Base-by-base conservation (phyloP, 1,140 invertebrate genomes). In the Venturia canescens region DNA sequence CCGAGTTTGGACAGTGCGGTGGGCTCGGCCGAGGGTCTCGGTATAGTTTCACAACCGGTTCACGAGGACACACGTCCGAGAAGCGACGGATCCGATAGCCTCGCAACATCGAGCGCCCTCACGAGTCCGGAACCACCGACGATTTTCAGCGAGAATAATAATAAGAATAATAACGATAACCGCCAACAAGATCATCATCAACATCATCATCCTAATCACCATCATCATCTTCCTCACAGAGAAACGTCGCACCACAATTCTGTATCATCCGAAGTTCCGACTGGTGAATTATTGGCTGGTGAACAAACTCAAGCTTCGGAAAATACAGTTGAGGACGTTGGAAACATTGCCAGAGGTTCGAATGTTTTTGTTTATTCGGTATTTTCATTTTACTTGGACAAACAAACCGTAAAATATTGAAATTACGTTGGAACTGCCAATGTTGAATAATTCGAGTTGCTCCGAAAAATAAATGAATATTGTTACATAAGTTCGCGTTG, bases 1-100 rank as follows among this genome's bases (percentile, higher is more conserved):
- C 93, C 93, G 3, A 94, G 93, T 60, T 91, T 94, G 3, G 94
- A 94, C 84, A 94, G 93, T 9, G 94, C 93, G 0, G 93, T 94
- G 3, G 93, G 93, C 0, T 94, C 93, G 0, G 93, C 93, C 75
- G 94, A 94, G 83, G 93, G 93, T 18, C 84, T 93, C 23, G 88
- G 86, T 86, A 74, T 89, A 84, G 82, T 60, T 60, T 34, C 90
- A 87, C 85, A 92, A 87, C 57, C 90, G 86, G 77, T 74, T 6
- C 79, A 83, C 67, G 87, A 89, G 15, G 89, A 90, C 13, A 72
- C 85, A 16, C 82, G 90, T 71, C 90, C 90, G 4, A 83, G 89
- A 16, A 91, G 90, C 82, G 90, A 91, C 82, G 88, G 90, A 63
- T 90, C 89, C 48, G 84, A 93, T 87, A 86, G 92, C 88, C 34